These are phyloP conservation scores for Axis porcinus DNA, from an alignment of 2,113 vertebrate genomes.

Conservation along the genomic window DNA sequence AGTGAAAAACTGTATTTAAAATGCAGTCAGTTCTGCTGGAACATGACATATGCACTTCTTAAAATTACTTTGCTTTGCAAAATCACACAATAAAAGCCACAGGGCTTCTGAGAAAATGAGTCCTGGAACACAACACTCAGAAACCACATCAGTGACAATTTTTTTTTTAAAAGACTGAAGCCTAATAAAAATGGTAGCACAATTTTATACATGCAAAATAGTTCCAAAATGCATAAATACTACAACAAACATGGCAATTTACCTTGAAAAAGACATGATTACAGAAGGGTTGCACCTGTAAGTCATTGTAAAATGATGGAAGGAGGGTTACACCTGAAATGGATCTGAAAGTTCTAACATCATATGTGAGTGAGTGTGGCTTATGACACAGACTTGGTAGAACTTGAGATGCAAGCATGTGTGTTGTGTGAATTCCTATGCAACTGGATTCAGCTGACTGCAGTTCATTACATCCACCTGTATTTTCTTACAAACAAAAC, in stretches of 20 bases:
- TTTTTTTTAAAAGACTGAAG: background rate
- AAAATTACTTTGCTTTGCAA: background rate
- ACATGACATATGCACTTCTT: background rate
- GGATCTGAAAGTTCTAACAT: background rate
- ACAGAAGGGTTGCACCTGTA: background rate
- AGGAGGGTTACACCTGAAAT: background rate
- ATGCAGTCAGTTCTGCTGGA: background rate
- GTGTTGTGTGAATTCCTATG: background rate
- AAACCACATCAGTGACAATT: background rate
- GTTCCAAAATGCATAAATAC: background rate
- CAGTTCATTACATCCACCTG: background rate
- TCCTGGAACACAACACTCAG: background rate
- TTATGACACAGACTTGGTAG: background rate
- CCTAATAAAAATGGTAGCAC: background rate
- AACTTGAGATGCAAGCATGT: background rate
- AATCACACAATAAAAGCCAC: background rate
- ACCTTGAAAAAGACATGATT: background rate
- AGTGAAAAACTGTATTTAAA: conserved; percentile 4
- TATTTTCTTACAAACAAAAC: background rate
- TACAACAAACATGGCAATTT: background rate
- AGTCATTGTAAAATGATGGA: background rate
- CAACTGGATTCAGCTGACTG: background rate
- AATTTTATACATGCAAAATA: background rate
- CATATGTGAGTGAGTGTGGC: background rate
- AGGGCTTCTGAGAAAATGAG: background rate